Base-by-base conservation (phyloP, 2,888 invertebrate species). In the Ochropacha duplaris region DNA sequence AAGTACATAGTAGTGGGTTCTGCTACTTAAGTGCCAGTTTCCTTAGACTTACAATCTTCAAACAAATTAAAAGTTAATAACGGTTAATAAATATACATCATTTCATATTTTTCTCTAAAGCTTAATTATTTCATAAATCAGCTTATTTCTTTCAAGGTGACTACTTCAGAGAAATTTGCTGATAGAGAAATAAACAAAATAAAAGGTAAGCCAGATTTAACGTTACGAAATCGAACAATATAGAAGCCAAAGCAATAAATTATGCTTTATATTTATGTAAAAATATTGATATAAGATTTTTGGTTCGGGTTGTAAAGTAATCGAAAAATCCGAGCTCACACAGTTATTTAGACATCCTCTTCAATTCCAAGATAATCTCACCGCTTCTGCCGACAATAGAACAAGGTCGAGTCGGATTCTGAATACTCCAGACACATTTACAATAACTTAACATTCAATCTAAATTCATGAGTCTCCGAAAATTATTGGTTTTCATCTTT, bases 371-470 rank as follows among this genome's bases (percentile, higher is more conserved):
- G 19, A 44, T 44, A 19, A 44, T 44, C 44, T 44, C 44, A 19
- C 16, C 44, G 44, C 44, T 44, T 44, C 44, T 44, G 19, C 9
- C 44, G 44, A 44, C 44, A 44, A 44, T 44, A 8, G 19, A 44
- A 44, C 44, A 44, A 44, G 44, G 44, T 44, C 44, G 19, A 44
- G 19, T 19, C 44, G 44, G 44, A 19, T 44, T 19, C 44, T 44
- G 44, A 44, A 19, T 44, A 44, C 19, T 44, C 9, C 16, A 19
- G 19, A 44, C 44, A 9, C 16, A 19, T 44, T 44, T 44, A 19
- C 44, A 44, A 44, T 44, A 44, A 44, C 44, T 44, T 44, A 44
- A 44, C 44, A 44, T 44, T 44, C 44, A 19, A 44, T 44, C 19
- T 44, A 44, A 44, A 44, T 44, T 44, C 44, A 44, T 44, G 44